These are phyloP conservation scores for Falco novaeseelandiae DNA, from an alignment of 2,797 vertebrate species.

Conservation along the genomic window DNA sequence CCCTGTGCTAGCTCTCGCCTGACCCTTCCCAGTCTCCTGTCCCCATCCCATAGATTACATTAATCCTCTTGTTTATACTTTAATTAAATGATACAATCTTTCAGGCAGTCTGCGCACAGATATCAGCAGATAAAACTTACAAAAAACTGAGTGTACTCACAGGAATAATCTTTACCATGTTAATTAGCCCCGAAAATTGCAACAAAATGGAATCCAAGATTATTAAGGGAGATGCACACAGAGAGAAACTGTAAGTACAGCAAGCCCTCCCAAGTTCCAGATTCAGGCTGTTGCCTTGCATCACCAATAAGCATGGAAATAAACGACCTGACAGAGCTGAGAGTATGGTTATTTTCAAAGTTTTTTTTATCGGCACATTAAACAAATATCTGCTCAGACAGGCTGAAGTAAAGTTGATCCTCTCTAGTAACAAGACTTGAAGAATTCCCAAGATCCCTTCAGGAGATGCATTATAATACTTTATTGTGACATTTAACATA, in stretches of 20 bases:
- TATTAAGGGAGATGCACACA: neutral
- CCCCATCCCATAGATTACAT: constrained; percentile 40
- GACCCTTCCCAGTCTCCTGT: neutral
- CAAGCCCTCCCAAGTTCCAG: neutral
- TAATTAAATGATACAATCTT: constrained; percentile 73
- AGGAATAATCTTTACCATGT: neutral
- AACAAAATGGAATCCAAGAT: neutral
- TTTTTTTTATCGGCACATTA: neutral
- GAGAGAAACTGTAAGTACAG: neutral
- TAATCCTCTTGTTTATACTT: constrained; percentile 67
- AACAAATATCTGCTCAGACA: neutral
- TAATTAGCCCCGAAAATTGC: constrained; percentile 38
- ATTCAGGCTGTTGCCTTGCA: neutral
- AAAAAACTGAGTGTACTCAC: neutral
- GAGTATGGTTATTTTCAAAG: neutral
- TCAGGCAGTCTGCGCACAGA: constrained; percentile 6
- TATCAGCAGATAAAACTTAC: constrained; percentile 27
- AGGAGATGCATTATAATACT: neutral
- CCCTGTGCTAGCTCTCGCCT: neutral
- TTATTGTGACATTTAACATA: neutral
- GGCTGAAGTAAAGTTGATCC: neutral
- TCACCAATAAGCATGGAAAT: neutral
- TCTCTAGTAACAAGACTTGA: neutral
- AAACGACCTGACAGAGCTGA: neutral
- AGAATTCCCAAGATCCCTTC: neutral